These are phyloP conservation scores for Siphonodentalium dalli DNA, from an alignment of 2,888 invertebrate genomes.

Conservation along the genomic window DNA sequence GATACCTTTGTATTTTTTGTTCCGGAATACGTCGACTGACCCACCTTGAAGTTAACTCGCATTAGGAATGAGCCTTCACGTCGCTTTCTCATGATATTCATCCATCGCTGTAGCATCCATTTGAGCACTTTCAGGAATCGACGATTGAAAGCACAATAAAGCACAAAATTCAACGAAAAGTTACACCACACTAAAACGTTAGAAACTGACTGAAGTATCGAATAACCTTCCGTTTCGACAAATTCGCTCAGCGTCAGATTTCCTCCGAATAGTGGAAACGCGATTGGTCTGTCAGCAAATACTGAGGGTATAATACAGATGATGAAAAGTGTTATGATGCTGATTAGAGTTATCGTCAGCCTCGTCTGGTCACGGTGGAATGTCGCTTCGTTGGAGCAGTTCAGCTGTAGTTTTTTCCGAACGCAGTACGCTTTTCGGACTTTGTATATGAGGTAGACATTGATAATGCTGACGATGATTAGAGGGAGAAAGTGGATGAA, in stretches of 20 bases:
- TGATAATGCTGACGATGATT: slow-evolving; percentile 39
- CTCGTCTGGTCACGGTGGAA: slow-evolving; percentile 53
- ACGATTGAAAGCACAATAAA: slow-evolving; percentile 58
- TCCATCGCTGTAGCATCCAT: slow-evolving; percentile 35
- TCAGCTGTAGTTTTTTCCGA: slow-evolving; percentile 37
- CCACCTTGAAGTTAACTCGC: slow-evolving; percentile 33
- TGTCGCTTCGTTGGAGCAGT: slow-evolving; percentile 42
- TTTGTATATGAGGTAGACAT: slow-evolving; percentile 47
- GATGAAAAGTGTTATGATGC: slow-evolving; percentile 55
- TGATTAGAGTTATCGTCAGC: slow-evolving; percentile 55
- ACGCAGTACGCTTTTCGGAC: slow-evolving; percentile 43
- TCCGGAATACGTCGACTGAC: too few relatives aligned
- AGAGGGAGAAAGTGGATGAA: slow-evolving; percentile 49
- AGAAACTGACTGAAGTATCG: slow-evolving; percentile 37
- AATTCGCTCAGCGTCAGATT: slow-evolving; percentile 30
- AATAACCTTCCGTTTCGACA: slow-evolving; percentile 37
- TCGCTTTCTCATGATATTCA: slow-evolving; percentile 21
- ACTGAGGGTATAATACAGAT: slow-evolving; percentile 57
- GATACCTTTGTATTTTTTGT: too few relatives aligned
- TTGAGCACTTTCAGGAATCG: slow-evolving; percentile 46
- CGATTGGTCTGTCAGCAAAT: slow-evolving; percentile 50
- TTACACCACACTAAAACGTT: slow-evolving; percentile 55
- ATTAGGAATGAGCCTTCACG: slow-evolving; percentile 19
- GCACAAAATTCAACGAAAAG: slow-evolving; percentile 57
- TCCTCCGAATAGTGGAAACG: slow-evolving; percentile 45